Evolutionary conservation across 92 coral and sea anemone genomes (phyloP).

Genomic region (Blastomussa wellsi): DNA sequence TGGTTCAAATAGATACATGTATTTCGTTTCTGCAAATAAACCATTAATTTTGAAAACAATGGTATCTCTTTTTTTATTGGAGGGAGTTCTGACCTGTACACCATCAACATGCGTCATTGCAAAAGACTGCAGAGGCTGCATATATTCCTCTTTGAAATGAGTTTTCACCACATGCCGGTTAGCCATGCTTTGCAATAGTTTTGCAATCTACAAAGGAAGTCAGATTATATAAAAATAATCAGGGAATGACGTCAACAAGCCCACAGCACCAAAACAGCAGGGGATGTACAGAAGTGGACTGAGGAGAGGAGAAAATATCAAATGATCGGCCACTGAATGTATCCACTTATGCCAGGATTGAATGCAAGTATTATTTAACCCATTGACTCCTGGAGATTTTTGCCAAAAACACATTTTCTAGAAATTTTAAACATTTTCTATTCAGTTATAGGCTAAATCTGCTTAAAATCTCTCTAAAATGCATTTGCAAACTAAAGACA

Average conservation of each 20-base stretch:
- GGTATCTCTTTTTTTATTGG: too few relatives aligned
- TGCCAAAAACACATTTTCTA: too few relatives aligned
- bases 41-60: too few relatives aligned
- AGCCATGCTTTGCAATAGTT: constrained; percentile 93
- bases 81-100: constrained; percentile 65
- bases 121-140: constrained; percentile 91
- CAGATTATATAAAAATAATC: background rate
- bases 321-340: too few relatives aligned
- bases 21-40: too few relatives aligned
- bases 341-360: too few relatives aligned
- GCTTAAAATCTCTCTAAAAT: too few relatives aligned
- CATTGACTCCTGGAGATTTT: too few relatives aligned
- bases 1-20: background rate
- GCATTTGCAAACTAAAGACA: too few relatives aligned
- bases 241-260: background rate
- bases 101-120: constrained; percentile 78
- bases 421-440: too few relatives aligned
- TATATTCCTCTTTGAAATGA: constrained; percentile 92
- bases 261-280: background rate
- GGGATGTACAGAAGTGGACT: background rate
- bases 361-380: too few relatives aligned
- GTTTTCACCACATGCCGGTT: constrained; percentile 82
- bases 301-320: background rate
- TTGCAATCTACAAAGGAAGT: constrained; percentile 84
- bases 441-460: too few relatives aligned